A percentile compares a stretch with the other conserved stretches of the same genome.
These are phyloP conservation scores for Geothlypis trichas DNA, from an alignment of 2,113 vertebrate genomes.

Conservation along the genomic window DNA sequence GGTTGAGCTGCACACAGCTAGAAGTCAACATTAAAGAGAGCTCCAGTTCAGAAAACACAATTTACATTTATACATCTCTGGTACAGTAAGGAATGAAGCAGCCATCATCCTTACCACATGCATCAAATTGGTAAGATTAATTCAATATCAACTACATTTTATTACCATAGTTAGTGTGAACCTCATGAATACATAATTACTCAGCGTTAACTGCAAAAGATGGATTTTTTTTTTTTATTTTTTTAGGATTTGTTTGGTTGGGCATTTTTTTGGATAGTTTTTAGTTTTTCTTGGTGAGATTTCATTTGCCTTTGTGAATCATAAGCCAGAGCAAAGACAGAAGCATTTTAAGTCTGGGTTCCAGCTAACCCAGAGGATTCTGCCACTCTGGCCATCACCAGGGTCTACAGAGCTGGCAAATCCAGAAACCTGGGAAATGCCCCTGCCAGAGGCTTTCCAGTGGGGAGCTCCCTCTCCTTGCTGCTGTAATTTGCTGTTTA, in stretches of 20 bases:
- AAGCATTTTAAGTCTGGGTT: background rate
- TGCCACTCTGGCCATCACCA: background rate
- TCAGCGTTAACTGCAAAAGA: background rate
- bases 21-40: constrained; percentile 67
- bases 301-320: background rate
- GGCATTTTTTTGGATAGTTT: background rate
- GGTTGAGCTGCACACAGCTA: constrained; percentile 58
- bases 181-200: background rate
- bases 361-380: background rate
- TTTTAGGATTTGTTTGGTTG: background rate
- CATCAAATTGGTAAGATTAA: constrained; percentile 42
- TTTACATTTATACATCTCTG: constrained; percentile 60
- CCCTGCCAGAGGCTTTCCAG: background rate
- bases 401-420: background rate
- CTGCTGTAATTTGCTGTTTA: background rate
- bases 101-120: constrained; percentile 51
- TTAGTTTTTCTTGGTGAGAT: background rate
- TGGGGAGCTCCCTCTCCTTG: background rate
- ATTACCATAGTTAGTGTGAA: background rate
- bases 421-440: background rate
- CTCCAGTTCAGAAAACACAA: constrained; percentile 42
- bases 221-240: background rate
- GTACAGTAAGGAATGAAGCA: constrained; percentile 47
- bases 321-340: background rate
- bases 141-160: background rate